Evolutionary conservation across 2,113 vertebrate species (phyloP).

Genomic region (Myiozetetes cayanensis): DNA sequence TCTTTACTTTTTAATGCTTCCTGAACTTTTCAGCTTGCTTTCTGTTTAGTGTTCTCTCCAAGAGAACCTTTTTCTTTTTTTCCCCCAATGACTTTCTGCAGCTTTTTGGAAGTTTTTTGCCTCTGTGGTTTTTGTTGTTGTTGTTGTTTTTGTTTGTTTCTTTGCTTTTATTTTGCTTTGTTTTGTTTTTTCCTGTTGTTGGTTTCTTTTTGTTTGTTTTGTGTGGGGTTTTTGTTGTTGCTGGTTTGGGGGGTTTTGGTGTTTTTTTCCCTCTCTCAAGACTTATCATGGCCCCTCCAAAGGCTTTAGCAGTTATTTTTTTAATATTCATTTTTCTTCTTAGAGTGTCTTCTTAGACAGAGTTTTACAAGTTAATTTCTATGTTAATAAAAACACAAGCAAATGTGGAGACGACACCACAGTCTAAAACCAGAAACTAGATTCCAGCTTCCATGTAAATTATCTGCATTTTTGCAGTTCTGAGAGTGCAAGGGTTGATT

Average conservation of each 20-base stretch:
- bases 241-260: too few species aligned
- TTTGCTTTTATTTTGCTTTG: too few species aligned
- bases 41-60: not conserved
- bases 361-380: not conserved
- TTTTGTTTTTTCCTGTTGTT: too few species aligned
- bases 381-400: not conserved
- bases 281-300: fast-evolving
- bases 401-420: not conserved
- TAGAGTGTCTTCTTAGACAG: not conserved
- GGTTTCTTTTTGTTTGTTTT: too few species aligned
- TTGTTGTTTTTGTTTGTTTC: not conserved
- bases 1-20: not conserved
- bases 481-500: not conserved
- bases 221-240: too few species aligned
- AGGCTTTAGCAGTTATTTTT: not conserved
- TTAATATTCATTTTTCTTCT: not conserved
- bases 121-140: not conserved
- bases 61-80: fast-evolving
- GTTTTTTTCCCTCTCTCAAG: fast-evolving
- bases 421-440: not conserved
- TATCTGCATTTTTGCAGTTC: not conserved
- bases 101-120: not conserved
- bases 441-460: not conserved
- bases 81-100: not conserved
- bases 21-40: not conserved